A percentile compares a stretch with the other conserved stretches of the same genome.
These are phyloP conservation scores for Ibycter americanus DNA, from an alignment of 2,797 vertebrate species.

Conservation along the genomic window DNA sequence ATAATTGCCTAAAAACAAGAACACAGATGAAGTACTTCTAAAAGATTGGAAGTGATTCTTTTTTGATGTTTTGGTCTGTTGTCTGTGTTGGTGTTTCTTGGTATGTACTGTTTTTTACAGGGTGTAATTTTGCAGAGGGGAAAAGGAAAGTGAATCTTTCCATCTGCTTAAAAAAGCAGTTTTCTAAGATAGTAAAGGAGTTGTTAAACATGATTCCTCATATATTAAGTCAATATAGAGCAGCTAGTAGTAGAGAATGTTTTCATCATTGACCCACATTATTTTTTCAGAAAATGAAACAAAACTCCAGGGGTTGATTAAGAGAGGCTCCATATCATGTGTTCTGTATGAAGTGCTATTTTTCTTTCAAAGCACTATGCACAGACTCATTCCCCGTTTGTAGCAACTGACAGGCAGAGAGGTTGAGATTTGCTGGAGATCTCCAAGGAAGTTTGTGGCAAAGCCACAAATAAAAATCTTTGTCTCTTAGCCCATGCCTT, in stretches of 20 bases:
- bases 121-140: background rate
- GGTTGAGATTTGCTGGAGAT: background rate
- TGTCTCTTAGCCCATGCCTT: background rate
- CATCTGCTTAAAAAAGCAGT: background rate
- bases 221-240: background rate
- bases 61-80: background rate
- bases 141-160: background rate
- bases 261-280: background rate
- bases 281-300: background rate
- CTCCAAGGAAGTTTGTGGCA: background rate
- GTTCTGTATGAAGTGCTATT: background rate
- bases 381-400: background rate
- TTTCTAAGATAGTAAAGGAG: background rate
- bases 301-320: background rate
- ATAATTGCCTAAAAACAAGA: background rate
- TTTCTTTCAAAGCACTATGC: background rate
- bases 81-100: background rate
- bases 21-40: background rate
- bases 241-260: background rate
- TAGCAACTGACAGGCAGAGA: background rate
- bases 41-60: background rate
- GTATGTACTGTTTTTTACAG: background rate
- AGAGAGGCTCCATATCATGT: background rate
- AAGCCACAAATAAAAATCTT: slow-evolving; percentile 2
- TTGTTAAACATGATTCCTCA: background rate